Base-by-base conservation (phyloP, 2,888 invertebrate species). In the Rhorus exstirpatorius region DNA sequence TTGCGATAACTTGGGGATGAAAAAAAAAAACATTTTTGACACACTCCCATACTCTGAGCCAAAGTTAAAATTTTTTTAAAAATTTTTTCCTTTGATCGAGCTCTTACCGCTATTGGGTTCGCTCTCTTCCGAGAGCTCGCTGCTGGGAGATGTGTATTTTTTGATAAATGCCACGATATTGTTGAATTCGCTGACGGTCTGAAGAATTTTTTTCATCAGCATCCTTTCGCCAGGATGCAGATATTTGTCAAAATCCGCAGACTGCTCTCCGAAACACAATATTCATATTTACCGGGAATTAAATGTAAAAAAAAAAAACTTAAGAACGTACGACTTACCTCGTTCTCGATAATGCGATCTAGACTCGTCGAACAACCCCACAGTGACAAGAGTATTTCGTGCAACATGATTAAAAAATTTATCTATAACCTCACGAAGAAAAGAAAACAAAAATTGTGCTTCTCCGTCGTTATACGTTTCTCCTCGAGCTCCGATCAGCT, bases 151-250 rank as follows among this genome's bases (percentile, higher is more conserved):
- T 81, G 93, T 93, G 82, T 94, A 94, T 17, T 92, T 93, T 89
- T 94, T 94, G 12, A 95, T 94, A 92, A 96, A 97, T 85, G 93
- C 93, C 85, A 95, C 94, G 79, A 97, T 95, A 89, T 93, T 94
- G 85, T 96, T 95, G 85, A 96, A 95, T 86, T 94, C 94, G 86
- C 94, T 94, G 0, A 96, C 95, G 81, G 96, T 94, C 1, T 94
- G 93, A 75, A 95, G 93, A 86, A 97, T 96, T 86, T 95, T 94
- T 68, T 93, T 92, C 83, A 95, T 94, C 72, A 96, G 92, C 83
- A 94, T 94, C 83, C 93, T 93, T 93, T 97, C 97, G 12, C 96
- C 96, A 68, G 96, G 95, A 92, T 96, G 95, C 14, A 95, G 92
- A 89, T 94, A 95, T 71, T 94, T 93, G 60, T 93, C 91, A 58